Conservation (phyloP, 2,888 invertebrate species). For the Euspilapteryx auroguttella region DNA sequence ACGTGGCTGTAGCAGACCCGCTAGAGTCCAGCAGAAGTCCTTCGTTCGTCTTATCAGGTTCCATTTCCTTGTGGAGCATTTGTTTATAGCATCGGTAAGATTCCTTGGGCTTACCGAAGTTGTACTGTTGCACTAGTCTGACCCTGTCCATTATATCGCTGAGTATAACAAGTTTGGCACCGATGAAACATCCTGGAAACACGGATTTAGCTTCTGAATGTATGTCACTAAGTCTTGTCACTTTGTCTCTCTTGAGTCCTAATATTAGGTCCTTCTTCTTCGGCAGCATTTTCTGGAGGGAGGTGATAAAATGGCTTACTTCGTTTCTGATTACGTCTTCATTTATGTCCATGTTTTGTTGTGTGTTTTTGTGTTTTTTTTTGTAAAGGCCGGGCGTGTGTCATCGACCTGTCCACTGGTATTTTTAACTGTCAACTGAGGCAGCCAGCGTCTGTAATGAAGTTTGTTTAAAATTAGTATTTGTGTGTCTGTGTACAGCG, state of each 20-base stretch:
- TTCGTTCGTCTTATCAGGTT: constrained; percentile 23
- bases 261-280: constrained; percentile 34
- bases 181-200: constrained; percentile 44
- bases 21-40: constrained; percentile 32
- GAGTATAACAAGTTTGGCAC: constrained; percentile 31
- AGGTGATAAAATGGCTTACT: constrained; percentile 31
- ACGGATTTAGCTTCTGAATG: constrained; percentile 42
- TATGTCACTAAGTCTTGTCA: constrained; percentile 30
- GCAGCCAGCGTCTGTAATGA: no score
- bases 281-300: constrained; percentile 34
- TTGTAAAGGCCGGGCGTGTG: constrained; percentile 29
- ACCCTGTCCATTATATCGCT: constrained; percentile 38
- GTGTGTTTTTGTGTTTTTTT: constrained; percentile 19
- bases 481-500: no score
- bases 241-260: constrained; percentile 18
- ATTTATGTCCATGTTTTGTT: constrained; percentile 36
- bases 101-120: constrained; percentile 35
- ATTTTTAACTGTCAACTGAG: constrained; percentile 26
- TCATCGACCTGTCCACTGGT: constrained; percentile 37
- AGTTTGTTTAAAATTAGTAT: no score
- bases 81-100: constrained; percentile 30
- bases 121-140: constrained; percentile 41
- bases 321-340: constrained; percentile 39
- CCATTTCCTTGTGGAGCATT: constrained; percentile 39
- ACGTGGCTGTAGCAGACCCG: constrained; percentile 41